Evolutionary conservation across 2,888 invertebrate species (phyloP), one percentile per base, ranked within the genome.

Genomic region (Schizotus pectinicornis): DNA sequence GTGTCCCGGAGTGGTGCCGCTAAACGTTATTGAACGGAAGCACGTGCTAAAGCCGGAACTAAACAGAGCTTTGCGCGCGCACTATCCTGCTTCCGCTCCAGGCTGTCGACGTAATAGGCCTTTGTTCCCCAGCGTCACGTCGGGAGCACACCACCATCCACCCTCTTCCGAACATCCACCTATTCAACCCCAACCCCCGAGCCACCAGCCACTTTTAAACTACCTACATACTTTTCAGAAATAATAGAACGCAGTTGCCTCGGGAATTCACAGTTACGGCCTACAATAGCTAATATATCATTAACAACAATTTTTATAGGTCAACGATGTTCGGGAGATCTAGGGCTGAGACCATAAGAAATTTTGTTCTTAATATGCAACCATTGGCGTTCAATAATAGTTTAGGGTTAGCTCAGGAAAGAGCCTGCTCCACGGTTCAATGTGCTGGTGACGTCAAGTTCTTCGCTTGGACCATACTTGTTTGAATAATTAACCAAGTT

Each of bases 21-120:
- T 64, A 64, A 64, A 64, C 56, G 62, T 64, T 69, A 68, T 69
- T 68, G 69, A 70, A 64, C 70, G 70, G 71, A 70, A 71, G 68
- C 71, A 71, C 71, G 71, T 71, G 71, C 68, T 63, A 56, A 62
- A 64, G 55, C 66, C 67, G 68, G 69, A 67, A 68, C 64, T 66
- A 62, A 69, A 67, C 65, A 66, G 59, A 59, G 52, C 38, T 47
- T 38, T 53, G 56, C 61, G 69, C 68, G 69, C 67, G 69, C 67
- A 62, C 62, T 57, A 60, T 60, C 62, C 64, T 49, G 49, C 51
- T 61, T 61, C 62, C 49, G 64, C 63, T 65, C 35, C 51, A 45
- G 56, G 59, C 60, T 54, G 64, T 65, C 54, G 62, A 60, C 54
- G 57, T 68, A 68, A 68, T 67, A 65, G 67, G 58, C 59, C 68